Base-by-base conservation (phyloP, 2,888 invertebrate genomes). In the Hypena proboscidalis region DNA sequence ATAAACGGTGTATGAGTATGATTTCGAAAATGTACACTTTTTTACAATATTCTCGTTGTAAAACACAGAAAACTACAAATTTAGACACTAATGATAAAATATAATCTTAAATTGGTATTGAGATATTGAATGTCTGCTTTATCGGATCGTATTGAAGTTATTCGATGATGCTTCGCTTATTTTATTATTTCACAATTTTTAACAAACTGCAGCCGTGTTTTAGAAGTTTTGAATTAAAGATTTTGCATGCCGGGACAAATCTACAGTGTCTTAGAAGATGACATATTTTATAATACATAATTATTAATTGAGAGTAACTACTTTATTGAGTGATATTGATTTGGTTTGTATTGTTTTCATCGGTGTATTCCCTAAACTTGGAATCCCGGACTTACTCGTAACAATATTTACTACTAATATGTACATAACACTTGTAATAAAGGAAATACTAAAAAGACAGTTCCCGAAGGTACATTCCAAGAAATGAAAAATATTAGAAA, bases 321-420 rank as follows among this genome's bases (percentile, higher is more conserved):
- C 46, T 49, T 39, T 23, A 22, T 22, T 32, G 32, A 50, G 42
- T 63, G 55, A 59, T 66, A 68, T 59, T 55, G 58, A 67, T 70
- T 64, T 69, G 62, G 66, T 62, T 66, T 48, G 43, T 41, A 52
- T 43, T 50, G 29, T 48, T 40, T 42, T 49, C 47, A 46, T 47
- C 41, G 53, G 57, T 15, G 34, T 38, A 54, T 44, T 36, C 51
- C 39, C 47, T 53, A 22, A 46, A 48, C 10, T 26, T 23, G 53
- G 49, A 58, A 58, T 56, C 50, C 63, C 56, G 57, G 49, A 59
- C 63, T 67, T 72, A 74, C 48, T 72, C 60, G 61, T 76, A 73
- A 79, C 68, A 74, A 66, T 74, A 73, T 74, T 74, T 80, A 84
- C 65, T 65, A 76, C 85, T 87, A 87, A 83, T 87, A 87, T 87